Percentiles rank a stretch among this genome's conserved stretches.
phyloP scores from a whole-genome alignment of 2,888 invertebrate species.

The Protodeltote pygarga region DNA sequence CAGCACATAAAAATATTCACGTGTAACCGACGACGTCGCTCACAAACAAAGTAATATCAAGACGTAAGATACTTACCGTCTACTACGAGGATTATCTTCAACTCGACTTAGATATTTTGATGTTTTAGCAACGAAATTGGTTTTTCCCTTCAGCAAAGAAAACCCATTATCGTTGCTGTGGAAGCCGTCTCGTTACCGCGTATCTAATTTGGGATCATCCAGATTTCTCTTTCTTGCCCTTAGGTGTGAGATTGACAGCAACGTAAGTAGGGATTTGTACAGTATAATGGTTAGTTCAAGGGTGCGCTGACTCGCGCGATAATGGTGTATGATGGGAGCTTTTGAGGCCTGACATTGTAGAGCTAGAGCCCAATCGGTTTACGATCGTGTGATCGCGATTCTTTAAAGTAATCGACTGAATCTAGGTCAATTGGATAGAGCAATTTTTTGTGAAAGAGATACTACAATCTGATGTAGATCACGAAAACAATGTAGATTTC shows the following conservation, averaged over 20 bases:
- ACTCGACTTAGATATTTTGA: conserved; percentile 78
- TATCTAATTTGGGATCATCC: conserved; percentile 80
- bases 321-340: conserved; percentile 47
- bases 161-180: conserved; percentile 70
- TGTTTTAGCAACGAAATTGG: conserved; percentile 77
- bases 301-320: conserved; percentile 50
- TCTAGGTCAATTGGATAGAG: conserved; percentile 35
- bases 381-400: conserved; percentile 29
- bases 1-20: conserved; percentile 45
- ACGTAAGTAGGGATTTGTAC: conserved; percentile 65
- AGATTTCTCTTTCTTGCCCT: conserved; percentile 64
- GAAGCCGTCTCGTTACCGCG: conserved; percentile 69
- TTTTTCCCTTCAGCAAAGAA: conserved; percentile 74
- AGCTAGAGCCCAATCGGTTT: conserved; percentile 45
- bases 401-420: conserved; percentile 37
- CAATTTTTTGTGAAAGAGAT: conserved; percentile 17
- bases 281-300: conserved; percentile 59
- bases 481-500: conserved; percentile 25
- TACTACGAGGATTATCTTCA: conserved; percentile 69
- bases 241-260: conserved; percentile 72
- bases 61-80: conserved; percentile 69
- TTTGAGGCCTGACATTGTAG: conserved; percentile 45
- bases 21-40: conserved; percentile 26
- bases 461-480: conserved; percentile 38
- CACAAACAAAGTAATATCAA: conserved; percentile 68